Evolutionary conservation across 2,797 vertebrate genomes (phyloP), one percentile per base, ranked within the genome.

Genomic region (Pantherophis alleghaniensis): DNA sequence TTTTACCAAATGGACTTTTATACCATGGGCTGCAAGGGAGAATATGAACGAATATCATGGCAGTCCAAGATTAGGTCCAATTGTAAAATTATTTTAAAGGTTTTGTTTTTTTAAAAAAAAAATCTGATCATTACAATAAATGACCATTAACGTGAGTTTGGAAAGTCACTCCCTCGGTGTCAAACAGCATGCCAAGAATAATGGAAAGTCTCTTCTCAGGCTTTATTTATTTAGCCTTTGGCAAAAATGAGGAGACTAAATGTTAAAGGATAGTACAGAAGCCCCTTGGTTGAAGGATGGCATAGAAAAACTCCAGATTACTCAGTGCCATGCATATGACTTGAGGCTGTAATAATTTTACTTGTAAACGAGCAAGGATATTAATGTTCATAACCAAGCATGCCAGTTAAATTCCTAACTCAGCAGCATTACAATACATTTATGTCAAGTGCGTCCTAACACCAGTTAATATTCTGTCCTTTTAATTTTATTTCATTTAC

Each of bases 61-160:
- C 14, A 74, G n/a, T 74, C 66, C 66, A 74, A 79, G 74, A 22
- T 42, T 11, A 79, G 74, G 18, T 79, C 74, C 37, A 79, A 22
- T 22, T 42, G 20, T 79, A 47, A 22, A 47, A 79, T 79, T 79
- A 42, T 79, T 79, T 79, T 47, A 22, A 79, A 37, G 32, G 2
- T 26, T 11, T 63, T 63, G 26, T 63, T 63, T 59, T 63, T 63
- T 63, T 18, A 3, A 14, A 20, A 59, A 20, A 59, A 59, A 60
- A 61, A 61, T 95, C 93, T 5, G 89, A 95, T 92, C 0, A 0
- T 51, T 94, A 2, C 4, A 92, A 92, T 91, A 0, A 66, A 93
- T 95, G 95, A 87, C 94, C 28, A 0, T 94, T 95, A 96, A 95
- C 88, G 57, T 96, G 94, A 24, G 91, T 69, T 6, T 93, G 26